phyloP scores from a whole-genome alignment of 2,888 invertebrate genomes.

The Quadriops clusia region DNA sequence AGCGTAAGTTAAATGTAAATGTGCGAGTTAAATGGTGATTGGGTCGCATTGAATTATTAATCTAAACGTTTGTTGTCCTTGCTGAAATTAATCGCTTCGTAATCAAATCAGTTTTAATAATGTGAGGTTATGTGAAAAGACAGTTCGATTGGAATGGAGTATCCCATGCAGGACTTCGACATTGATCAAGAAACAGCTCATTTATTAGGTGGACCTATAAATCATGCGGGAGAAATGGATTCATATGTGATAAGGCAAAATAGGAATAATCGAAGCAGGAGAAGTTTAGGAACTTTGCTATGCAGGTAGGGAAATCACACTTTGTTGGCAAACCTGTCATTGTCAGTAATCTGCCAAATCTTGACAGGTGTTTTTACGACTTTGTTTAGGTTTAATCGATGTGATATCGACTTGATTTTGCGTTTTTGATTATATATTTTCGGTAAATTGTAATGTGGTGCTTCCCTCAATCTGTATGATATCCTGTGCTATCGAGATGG shows the following conservation, averaged over 20 bases:
- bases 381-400: conserved; percentile 1
- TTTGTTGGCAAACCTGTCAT: neutral
- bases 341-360: conserved; percentile 3
- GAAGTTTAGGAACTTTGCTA: conserved; percentile 26
- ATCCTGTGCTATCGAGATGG: conserved; percentile 20
- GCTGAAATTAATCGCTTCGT: no score
- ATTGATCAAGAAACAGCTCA: conserved; percentile 36
- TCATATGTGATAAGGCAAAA: conserved; percentile 25
- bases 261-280: conserved; percentile 28
- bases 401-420: conserved; percentile 7
- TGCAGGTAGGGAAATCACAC: conserved; percentile 26
- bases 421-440: conserved; percentile 5
- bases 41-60: no score
- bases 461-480: neutral
- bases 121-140: conserved; percentile 11
- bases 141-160: conserved; percentile 31
- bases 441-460: conserved; percentile 3
- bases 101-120: no score
- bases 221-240: conserved; percentile 35
- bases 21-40: no score
- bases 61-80: no score
- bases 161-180: conserved; percentile 37
- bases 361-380: neutral
- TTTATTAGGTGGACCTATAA: conserved; percentile 30
- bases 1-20: no score